phyloP scores from a whole-genome alignment of 2,888 invertebrate genomes.

The Lycophotia porphyrea region DNA sequence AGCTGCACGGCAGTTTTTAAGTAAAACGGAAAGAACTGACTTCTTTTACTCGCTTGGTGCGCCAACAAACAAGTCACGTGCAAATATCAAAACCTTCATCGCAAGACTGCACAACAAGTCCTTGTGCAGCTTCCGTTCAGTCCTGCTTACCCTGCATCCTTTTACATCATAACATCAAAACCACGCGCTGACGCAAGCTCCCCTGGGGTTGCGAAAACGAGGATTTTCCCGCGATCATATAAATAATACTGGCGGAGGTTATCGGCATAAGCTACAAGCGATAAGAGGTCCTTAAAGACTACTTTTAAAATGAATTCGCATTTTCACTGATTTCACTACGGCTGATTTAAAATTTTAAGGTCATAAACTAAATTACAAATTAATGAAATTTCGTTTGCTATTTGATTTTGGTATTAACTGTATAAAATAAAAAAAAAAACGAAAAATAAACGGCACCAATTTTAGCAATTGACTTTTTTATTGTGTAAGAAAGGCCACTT shows the following conservation, averaged over 20 bases:
- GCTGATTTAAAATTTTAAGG: neutral
- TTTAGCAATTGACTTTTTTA: neutral
- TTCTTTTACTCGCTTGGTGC: neutral
- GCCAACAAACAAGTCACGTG: conserved; percentile 1
- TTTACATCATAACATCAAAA: conserved; percentile 52
- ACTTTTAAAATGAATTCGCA: neutral
- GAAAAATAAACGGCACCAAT: neutral
- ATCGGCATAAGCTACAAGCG: conserved; percentile 12
- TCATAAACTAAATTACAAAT: neutral
- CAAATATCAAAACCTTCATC: neutral
- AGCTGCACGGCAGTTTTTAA: neutral
- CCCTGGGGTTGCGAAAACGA: conserved; percentile 48
- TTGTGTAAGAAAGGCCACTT: neutral
- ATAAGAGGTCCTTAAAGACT: neutral
- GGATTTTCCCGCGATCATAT: conserved; percentile 60
- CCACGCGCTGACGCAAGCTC: conserved; percentile 54
- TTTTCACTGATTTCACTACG: neutral
- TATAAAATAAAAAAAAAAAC: too few species aligned
- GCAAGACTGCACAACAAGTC: conserved; percentile 1
- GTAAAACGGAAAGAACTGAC: neutral
- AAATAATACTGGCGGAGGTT: conserved; percentile 59
- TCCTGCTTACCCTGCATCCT: conserved; percentile 49
- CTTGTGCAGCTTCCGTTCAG: conserved; percentile 19
- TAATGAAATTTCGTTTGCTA: neutral
- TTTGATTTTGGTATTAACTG: neutral